Evolutionary conservation across 2,888 invertebrate species (phyloP), one percentile per base, ranked within the genome.

Genomic region (Sclerodermus sp.): DNA sequence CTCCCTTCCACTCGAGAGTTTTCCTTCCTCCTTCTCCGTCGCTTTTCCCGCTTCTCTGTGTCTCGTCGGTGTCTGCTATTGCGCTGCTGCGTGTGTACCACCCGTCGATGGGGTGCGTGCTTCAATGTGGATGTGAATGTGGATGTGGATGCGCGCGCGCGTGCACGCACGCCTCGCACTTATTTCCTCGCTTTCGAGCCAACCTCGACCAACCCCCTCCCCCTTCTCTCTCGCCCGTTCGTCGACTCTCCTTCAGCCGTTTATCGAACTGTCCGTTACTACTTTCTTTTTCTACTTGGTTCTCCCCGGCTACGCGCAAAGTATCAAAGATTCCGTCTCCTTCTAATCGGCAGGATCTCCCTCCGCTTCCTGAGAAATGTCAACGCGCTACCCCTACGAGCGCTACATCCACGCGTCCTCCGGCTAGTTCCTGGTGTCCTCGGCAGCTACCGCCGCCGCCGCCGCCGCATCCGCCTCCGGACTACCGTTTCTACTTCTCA

Each of bases 21-120:
- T 45, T 16, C 42, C 13, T 44, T 46, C 41, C 34, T 16, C 29
- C 45, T 36, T 12, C 39, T 29, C 34, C 38, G 32, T 10, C 17
- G 16, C 40, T 49, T 41, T 29, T 45, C 17, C 12, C 4, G 37
- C 39, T 18, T 34, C 10, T 12, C 13, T 34, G 10, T 6, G 30
- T 6, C 8, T 30, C 8, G 30, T 10, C 8, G 6, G 10, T 30
- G 6, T 30, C 30, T 10, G 30, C 8, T 10, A 30, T 6, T 6
- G 30, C 30, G 6, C 8, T 30, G 10, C 10, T 10, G 30, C 30
- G 30, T 6, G 30, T 6, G 10, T 6, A 30, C 10, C 6, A 30
- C 30, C 10, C 30, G 30, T 6, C 30, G 30, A 6, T 30, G 8
- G 30, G 30, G 30, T 10, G 30, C 30, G 30, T 10, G 30, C 10